Percentiles rank a stretch among this genome's conserved stretches.
phyloP scores from a whole-genome alignment of 2,888 invertebrate genomes.

The Mythimna ferrago region DNA sequence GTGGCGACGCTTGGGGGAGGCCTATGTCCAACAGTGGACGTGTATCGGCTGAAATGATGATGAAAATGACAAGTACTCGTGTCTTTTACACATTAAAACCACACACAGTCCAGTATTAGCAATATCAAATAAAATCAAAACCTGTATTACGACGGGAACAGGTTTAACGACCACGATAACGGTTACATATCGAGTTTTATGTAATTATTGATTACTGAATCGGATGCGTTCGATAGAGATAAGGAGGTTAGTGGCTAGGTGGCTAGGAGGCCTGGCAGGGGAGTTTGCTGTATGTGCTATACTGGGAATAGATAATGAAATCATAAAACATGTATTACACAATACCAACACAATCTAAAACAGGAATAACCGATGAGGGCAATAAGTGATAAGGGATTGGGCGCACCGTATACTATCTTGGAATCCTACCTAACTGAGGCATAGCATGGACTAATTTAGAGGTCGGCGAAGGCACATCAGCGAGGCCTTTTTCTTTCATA shows the following conservation, averaged over 20 bases:
- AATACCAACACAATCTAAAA: background rate
- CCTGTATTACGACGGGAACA: conserved; percentile 38
- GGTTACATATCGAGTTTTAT: conserved; percentile 30
- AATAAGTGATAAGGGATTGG: background rate
- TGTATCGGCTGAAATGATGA: too few relatives aligned
- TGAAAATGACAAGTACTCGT: too few relatives aligned
- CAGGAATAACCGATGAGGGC: background rate
- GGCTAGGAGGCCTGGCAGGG: background rate
- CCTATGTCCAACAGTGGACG: too few relatives aligned
- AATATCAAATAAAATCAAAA: conserved; percentile 30
- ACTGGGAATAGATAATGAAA: background rate
- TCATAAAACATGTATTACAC: background rate
- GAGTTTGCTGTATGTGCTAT: background rate
- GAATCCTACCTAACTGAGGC: too few relatives aligned
- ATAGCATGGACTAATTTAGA: too few relatives aligned
- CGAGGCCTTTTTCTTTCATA: too few relatives aligned
- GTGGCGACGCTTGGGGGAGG: too few relatives aligned
- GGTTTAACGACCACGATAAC: conserved; percentile 49
- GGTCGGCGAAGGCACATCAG: too few relatives aligned
- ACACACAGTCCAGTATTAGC: background rate
- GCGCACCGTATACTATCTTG: background rate
- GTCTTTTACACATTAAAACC: background rate
- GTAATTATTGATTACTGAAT: conserved; percentile 62
- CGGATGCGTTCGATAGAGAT: conserved; percentile 37
- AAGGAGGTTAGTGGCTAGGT: conserved; percentile 15